Evolutionary conservation across 2,888 invertebrate genomes (phyloP).

Genomic region (Noctua fimbriata): DNA sequence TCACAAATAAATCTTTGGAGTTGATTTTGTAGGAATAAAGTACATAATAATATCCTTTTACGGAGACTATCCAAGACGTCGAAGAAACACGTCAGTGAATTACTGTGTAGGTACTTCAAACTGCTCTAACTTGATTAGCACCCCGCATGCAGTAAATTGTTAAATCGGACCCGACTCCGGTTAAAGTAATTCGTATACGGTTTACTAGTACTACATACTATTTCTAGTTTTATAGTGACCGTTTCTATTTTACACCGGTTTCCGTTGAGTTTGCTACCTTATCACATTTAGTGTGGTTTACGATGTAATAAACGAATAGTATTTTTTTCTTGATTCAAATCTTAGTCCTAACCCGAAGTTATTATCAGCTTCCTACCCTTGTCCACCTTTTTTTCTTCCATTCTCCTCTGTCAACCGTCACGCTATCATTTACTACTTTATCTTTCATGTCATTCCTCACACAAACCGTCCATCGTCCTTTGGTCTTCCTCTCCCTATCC

Average conservation of each 20-base stretch:
- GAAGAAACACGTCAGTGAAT: slow-evolving; percentile 34
- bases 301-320: background rate
- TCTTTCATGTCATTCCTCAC: background rate
- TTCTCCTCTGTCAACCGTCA: background rate
- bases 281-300: slow-evolving; percentile 3
- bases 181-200: slow-evolving; percentile 50
- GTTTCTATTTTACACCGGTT: slow-evolving; percentile 42
- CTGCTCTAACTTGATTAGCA: slow-evolving; percentile 67
- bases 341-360: background rate
- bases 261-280: slow-evolving; percentile 6
- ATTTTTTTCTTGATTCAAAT: background rate
- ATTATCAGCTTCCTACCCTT: background rate
- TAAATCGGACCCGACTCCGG: slow-evolving; percentile 68
- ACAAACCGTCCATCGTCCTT: background rate
- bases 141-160: slow-evolving; percentile 72
- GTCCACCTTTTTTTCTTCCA: background rate
- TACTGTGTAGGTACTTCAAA: slow-evolving; percentile 54
- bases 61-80: slow-evolving; percentile 12
- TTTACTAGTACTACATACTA: slow-evolving; percentile 24
- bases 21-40: background rate
- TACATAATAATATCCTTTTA: slow-evolving; percentile 45
- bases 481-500: background rate
- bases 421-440: background rate
- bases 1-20: slow-evolving; percentile 7
- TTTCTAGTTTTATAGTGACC: slow-evolving; percentile 33